These are phyloP conservation scores for Strigops habroptila DNA, from an alignment of 2,113 vertebrate genomes.

Conservation along the genomic window DNA sequence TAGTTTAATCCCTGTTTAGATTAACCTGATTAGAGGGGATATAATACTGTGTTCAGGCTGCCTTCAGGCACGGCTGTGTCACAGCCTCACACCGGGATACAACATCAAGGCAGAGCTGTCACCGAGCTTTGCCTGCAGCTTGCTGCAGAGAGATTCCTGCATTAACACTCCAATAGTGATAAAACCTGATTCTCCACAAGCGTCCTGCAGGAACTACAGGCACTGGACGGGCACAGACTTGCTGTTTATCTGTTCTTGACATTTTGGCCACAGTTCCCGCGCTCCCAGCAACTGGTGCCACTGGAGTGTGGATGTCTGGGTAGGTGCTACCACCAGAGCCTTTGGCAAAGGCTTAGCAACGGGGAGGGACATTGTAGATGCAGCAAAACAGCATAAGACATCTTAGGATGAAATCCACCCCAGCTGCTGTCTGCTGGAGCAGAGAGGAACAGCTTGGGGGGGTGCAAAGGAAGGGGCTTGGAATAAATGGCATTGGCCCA, in stretches of 20 bases:
- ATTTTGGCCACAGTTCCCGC: accelerated
- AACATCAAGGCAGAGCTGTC: accelerated
- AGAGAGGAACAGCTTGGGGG: not conserved
- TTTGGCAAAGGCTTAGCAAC: not conserved
- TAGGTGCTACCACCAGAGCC: no score
- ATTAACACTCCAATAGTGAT: accelerated
- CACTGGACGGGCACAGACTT: accelerated
- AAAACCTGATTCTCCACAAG: not conserved
- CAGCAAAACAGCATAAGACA: not conserved
- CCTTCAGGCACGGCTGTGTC: accelerated
- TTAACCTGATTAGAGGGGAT: not conserved
- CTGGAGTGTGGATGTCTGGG: accelerated
- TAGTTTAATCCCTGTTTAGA: not conserved
- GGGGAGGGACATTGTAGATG: accelerated
- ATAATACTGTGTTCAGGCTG: not conserved
- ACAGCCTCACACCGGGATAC: not conserved
- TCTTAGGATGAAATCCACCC: not conserved
- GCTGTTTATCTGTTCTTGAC: not conserved
- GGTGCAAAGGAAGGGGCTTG: not conserved
- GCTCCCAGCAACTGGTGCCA: no score
- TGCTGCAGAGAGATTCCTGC: not conserved
- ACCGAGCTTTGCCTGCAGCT: not conserved
- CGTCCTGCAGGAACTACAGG: not conserved
- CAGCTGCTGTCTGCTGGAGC: not conserved
- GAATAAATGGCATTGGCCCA: accelerated